A percentile compares a stretch with the other conserved stretches of the same genome.
These are phyloP conservation scores for Oscheius sp. DNA, from an alignment of 2,888 invertebrate species.

Conservation along the genomic window DNA sequence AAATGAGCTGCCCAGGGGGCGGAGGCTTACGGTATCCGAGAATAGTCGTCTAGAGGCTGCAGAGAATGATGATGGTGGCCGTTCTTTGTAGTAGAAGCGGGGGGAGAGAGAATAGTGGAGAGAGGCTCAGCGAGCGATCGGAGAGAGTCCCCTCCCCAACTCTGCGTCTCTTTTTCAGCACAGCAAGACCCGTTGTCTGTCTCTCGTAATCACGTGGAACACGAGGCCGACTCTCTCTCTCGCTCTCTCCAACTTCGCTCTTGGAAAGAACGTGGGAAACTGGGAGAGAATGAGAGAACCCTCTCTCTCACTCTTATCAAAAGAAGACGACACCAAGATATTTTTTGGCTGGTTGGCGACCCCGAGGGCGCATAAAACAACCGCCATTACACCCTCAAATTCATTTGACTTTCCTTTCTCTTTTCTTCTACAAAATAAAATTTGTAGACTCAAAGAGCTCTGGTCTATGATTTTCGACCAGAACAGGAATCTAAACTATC, in stretches of 20 bases:
- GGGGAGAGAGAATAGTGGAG: too few relatives aligned
- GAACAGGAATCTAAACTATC: too few relatives aligned
- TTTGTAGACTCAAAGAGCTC: too few relatives aligned
- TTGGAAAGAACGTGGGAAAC: constrained; percentile 18
- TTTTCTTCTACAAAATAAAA: too few relatives aligned
- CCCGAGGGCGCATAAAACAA: too few relatives aligned
- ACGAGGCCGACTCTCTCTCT: not conserved
- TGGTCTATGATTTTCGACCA: too few relatives aligned
- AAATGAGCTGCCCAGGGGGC: not conserved
- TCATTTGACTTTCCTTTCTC: too few relatives aligned
- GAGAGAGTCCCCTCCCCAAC: not conserved
- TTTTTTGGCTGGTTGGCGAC: too few relatives aligned
- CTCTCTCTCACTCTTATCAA: constrained; percentile 5
- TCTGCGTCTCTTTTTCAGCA: constrained; percentile 21
- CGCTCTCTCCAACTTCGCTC: not conserved
- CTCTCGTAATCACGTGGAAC: constrained; percentile 15
- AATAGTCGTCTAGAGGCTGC: constrained; percentile 13
- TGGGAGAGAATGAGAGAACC: not conserved
- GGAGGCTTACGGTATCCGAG: constrained; percentile 19
- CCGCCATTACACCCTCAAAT: too few relatives aligned
- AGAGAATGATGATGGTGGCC: constrained; percentile 29
- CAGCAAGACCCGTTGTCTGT: not conserved
- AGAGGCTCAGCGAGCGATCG: constrained; percentile 28
- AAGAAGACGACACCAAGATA: not conserved
- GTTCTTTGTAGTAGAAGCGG: constrained; percentile 23